Base-by-base conservation (phyloP, 2,888 invertebrate species). In the Ellobium chinense region DNA sequence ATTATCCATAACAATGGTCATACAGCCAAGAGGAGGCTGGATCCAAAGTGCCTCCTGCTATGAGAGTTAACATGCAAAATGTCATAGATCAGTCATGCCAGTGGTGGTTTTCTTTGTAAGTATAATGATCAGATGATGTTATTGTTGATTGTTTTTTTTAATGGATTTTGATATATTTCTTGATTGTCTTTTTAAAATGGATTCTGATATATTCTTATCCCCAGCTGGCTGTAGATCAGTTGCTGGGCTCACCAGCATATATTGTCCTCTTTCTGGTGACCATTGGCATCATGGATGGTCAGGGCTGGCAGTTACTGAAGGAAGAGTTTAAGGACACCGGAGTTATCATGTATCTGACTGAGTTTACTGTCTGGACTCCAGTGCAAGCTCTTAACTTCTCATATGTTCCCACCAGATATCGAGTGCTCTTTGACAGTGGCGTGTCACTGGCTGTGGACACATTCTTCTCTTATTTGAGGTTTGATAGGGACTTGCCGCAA, bases 341-440 rank as follows among this genome's bases (percentile, higher is more conserved):
- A 29, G 95, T 95, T 94, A 95, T 94, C 85, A 93, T 98, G 18
- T 97, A 97, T 91, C 94, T 95, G 70, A 97, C 97, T 7, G 98
- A 98, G 92, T 98, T 97, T 96, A 91, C 96, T 7, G 95, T 98
- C 36, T 98, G 98, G 98, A 98, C 98, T 0, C 96, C 97, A 7
- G 97, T 97, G 0, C 98, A 98, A 92, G 94, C 97, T 62, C 94
- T 98, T n/a, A 98, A 98, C 93, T 98, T 98, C 93, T 97, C 96
- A 92, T 95, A 96, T 90, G 92, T 98, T 85, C 97, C 98, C 14
- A 95, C 96, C 12, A 95, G 94, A 87, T 98, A 95, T 92, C 94
- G 98, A 90, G 96, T 98, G 39, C 93, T 97, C 14, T 98, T 97
- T 86, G 92, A 92, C 84, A 91, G 89, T 83, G 37, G 82, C 7